A percentile compares a stretch with the other conserved stretches of the same genome.
These are phyloP conservation scores for Amia ocellicauda DNA, from an alignment of 2,113 vertebrate species.

Conservation along the genomic window DNA sequence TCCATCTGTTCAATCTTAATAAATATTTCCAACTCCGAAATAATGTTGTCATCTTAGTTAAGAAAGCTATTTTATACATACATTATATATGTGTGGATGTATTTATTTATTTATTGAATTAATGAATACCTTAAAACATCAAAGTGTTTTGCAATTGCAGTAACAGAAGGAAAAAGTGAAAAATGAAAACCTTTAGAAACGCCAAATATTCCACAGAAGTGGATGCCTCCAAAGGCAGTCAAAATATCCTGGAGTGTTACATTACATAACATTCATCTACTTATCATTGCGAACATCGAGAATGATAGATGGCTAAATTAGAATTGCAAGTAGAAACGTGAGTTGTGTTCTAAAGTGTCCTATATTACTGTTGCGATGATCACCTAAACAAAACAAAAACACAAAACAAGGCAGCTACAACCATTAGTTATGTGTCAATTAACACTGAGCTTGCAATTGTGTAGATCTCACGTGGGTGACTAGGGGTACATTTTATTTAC, in stretches of 20 bases:
- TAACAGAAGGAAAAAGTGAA: too few species aligned
- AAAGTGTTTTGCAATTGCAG: too few species aligned
- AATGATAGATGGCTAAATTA: slow-evolving; percentile 61
- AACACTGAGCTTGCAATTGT: too few species aligned
- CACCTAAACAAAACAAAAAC: slow-evolving; percentile 14
- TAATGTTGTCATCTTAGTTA: too few species aligned
- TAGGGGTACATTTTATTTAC: too few species aligned
- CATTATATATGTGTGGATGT: too few species aligned
- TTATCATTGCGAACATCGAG: slow-evolving; percentile 40
- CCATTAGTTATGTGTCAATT: neutral
- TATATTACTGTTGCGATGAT: slow-evolving; percentile 20
- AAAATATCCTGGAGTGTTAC: slow-evolving; percentile 28
- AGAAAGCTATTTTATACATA: too few species aligned
- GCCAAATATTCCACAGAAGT: slow-evolving; percentile 55
- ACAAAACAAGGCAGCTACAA: neutral
- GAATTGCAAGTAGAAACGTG: slow-evolving; percentile 36
- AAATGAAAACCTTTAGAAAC: slow-evolving; percentile 32
- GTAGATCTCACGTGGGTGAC: too few species aligned
- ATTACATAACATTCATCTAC: slow-evolving; percentile 54
- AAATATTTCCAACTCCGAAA: too few species aligned
- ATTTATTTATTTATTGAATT: too few species aligned
- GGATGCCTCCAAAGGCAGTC: slow-evolving; percentile 34
- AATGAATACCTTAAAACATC: too few species aligned
- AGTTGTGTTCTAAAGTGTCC: slow-evolving; percentile 25
- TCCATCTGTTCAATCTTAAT: too few species aligned